phyloP scores from a whole-genome alignment of 2,888 invertebrate genomes.

The Eilema caniola region DNA sequence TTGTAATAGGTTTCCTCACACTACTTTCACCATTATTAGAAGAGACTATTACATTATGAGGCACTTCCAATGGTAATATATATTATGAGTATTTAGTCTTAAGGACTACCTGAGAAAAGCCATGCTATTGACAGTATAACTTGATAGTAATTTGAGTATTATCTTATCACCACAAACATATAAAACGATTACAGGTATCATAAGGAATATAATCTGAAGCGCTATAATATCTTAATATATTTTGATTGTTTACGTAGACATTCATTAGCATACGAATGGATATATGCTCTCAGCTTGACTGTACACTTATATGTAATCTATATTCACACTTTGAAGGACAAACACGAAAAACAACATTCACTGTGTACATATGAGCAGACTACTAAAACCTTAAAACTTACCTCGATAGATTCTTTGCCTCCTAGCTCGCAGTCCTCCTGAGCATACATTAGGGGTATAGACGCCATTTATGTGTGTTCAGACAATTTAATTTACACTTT shows the following conservation, averaged over 20 bases:
- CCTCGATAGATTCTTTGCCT: slow-evolving; percentile 87
- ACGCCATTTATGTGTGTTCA: slow-evolving; percentile 69
- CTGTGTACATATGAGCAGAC: slow-evolving; percentile 19
- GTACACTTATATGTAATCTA: slow-evolving; percentile 24
- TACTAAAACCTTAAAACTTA: slow-evolving; percentile 51
- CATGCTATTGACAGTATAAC: not conserved
- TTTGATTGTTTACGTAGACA: slow-evolving; percentile 17
- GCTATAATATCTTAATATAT: not conserved
- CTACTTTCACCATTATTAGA: not conserved
- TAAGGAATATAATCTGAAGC: not conserved
- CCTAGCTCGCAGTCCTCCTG: slow-evolving; percentile 90
- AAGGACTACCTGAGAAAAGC: not conserved
- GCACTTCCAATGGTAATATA: not conserved
- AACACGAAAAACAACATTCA: slow-evolving; percentile 43
- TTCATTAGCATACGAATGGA: slow-evolving; percentile 33
- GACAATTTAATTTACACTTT: slow-evolving; percentile 9
- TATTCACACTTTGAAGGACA: slow-evolving; percentile 46
- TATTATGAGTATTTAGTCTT: not conserved
- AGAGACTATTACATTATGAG: not conserved
- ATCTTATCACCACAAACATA: not conserved
- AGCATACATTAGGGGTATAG: slow-evolving; percentile 88
- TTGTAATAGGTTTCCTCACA: not conserved
- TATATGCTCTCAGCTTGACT: slow-evolving; percentile 22
- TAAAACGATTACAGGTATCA: not conserved
- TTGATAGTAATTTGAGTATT: not conserved